phyloP scores from a whole-genome alignment of 2,113 vertebrate genomes.

The Mesembrinibis cayennensis region DNA sequence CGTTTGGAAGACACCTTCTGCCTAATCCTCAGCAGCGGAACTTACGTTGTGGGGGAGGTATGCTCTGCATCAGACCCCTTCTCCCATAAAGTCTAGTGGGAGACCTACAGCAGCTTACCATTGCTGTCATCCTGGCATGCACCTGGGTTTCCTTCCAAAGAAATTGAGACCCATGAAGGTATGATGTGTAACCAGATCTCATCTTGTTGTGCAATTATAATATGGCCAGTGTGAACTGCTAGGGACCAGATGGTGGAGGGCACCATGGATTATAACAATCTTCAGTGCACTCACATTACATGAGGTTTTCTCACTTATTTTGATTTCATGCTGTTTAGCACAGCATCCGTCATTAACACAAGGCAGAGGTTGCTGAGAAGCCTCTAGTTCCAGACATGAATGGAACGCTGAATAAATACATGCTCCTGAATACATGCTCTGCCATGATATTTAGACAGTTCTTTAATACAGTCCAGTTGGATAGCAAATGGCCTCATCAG shows the following conservation, averaged over 20 bases:
- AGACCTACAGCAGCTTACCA: not conserved
- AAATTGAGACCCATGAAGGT: not conserved
- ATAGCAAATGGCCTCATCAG: not conserved
- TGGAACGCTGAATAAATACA: not conserved
- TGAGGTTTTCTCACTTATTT: not conserved
- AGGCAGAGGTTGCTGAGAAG: not conserved
- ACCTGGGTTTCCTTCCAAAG: not conserved
- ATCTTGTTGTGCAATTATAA: not conserved
- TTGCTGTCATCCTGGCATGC: not conserved
- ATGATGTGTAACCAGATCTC: not conserved
- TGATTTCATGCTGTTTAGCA: not conserved
- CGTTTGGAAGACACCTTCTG: not conserved
- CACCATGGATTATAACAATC: not conserved
- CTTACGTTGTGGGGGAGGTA: not conserved
- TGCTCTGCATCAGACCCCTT: not conserved
- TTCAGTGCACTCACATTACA: not conserved
- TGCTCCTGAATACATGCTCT: not conserved
- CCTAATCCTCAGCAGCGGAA: not conserved
- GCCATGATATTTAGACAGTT: not conserved
- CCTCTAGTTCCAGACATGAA: not conserved
- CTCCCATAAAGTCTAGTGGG: not conserved
- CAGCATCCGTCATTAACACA: not conserved
- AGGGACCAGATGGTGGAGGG: not conserved
- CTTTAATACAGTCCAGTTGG: not conserved
- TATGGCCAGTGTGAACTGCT: not conserved